Evolutionary conservation across 2,888 invertebrate species (phyloP), one percentile per base, ranked within the genome.

Genomic region (Cyrtodaria siliqua): DNA sequence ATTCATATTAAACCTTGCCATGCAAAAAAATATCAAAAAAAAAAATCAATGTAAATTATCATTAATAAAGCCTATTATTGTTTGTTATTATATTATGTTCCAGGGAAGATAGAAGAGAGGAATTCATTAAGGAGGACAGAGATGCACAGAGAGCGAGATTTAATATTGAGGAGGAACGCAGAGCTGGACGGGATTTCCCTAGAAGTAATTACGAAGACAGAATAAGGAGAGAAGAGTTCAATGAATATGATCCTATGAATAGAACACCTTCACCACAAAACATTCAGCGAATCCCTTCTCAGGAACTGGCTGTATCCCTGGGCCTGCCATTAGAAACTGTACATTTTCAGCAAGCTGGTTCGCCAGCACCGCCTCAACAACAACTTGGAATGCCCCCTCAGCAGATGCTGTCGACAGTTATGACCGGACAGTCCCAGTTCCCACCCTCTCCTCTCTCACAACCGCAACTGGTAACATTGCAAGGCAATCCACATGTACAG

Each of bases 361-460:
- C 52, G 3, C 23, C 26, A 16, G 4, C 23, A 4, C 52, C 23
- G 3, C 62, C 23, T 0, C 62, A 62, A 12, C 20, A 50, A 18
- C 29, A 33, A 12, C n/a, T 56, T n/a, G 56, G 55, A 2, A 26
- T 66, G 18, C 44, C 56, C 14, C 66, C 42, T 16, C 55, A 40
- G 42, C 74, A 73, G 16, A 23, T 61, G 14, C 23, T 55, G 12
- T 33, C 62, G 1, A 18, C 61, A 23, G 59, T 57, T 9, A 57
- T 42, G 2, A 38, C 55, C 18, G 62, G 29, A 18, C 24, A 20
- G 26, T 8, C 20, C 16, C 66, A 9, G 14, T 40, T 40, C 24
- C 66, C 40, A 56, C 72, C 53, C 14, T 61, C 74, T 2, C 53
- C 69, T 3, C 68, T 52, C 14, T 50, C 68, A 16, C 70, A 71